Evolutionary conservation across 2,888 invertebrate genomes (phyloP), one percentile per base, ranked within the genome.

Genomic region (Macropis europaea): DNA sequence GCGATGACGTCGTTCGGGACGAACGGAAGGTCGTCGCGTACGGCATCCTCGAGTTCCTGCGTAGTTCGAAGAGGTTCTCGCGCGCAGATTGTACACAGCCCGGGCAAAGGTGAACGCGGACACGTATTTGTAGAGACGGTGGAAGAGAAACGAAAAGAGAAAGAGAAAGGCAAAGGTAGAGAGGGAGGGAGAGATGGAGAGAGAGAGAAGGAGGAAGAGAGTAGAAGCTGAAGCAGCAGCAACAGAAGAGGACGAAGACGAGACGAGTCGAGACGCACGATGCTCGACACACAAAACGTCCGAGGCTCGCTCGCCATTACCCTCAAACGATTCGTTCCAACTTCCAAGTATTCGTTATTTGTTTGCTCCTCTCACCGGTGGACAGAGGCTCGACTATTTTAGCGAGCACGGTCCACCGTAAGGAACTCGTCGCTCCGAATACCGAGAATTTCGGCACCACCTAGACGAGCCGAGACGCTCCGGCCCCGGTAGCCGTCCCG

Each of bases 281-380:
- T 77, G 63, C 71, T 73, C 71, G 62, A 68, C 76, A 67, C 71
- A 76, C 71, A 73, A 57, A 80, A 61, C 72, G 45, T 26, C 52
- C 68, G 45, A 45, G 17, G 56, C 43, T 34, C 54, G 72, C 60
- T 26, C 72, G 81, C 78, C 83, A 79, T 84, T 79, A 73, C 72
- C 69, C 50, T 53, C 53, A 59, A 78, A n/a, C n/a, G 76, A 79
- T 82, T 82, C 83, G 78, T 82, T 76, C 69, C 74, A 82, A 67
- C 82, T 83, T 85, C 84, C 83, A 77, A 76, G 85, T 83, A 84
- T 85, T 85, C 81, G 73, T 77, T 70, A 77, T 82, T 77, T 76
- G 76, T 74, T 77, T 76, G 81, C 78, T 72, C 28, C 63, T 62
- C 61, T 66, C 53, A 67, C 19, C 34, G 54, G n/a, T 24, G 69